A percentile compares a stretch with the other conserved stretches of the same genome.
phyloP scores from a whole-genome alignment of 1,140 invertebrate species.

The Bombus fervidus region DNA sequence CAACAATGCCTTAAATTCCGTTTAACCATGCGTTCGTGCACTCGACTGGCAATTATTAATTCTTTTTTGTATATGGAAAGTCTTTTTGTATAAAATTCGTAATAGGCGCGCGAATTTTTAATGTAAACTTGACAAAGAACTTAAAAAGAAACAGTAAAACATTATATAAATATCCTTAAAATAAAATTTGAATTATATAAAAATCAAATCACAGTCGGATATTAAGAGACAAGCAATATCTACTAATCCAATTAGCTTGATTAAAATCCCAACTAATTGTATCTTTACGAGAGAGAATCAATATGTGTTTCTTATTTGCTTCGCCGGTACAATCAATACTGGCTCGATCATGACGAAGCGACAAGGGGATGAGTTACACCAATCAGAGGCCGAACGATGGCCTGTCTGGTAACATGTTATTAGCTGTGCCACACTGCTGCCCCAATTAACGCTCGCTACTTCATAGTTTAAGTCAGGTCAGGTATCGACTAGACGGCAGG shows the following conservation, averaged over 20 bases:
- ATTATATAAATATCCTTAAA: not conserved
- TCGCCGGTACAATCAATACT: conserved; percentile 16
- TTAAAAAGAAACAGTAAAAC: not conserved
- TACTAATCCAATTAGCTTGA: not conserved
- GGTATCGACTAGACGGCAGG: conserved; percentile 46
- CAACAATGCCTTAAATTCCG: conserved; percentile 11
- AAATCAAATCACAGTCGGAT: not conserved
- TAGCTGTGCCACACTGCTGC: conserved; percentile 66
- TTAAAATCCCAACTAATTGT: not conserved
- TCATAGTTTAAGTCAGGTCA: conserved; percentile 64
- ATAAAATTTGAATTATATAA: no score
- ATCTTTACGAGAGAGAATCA: not conserved
- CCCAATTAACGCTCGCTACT: conserved; percentile 67
- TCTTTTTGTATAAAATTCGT: not conserved
- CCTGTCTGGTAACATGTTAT: conserved; percentile 70
- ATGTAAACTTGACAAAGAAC: not conserved
- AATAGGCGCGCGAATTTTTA: not conserved
- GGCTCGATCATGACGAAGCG: conserved; percentile 41
- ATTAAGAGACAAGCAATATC: no score
- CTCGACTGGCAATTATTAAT: not conserved
- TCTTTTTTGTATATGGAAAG: not conserved
- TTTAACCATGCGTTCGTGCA: not conserved
- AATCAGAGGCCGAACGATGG: conserved; percentile 57
- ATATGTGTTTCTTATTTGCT: conserved; percentile 10
- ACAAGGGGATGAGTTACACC: conserved; percentile 60